Conservation (phyloP, 2,888 invertebrate genomes). For the Chalcosyrphus nemorum region DNA sequence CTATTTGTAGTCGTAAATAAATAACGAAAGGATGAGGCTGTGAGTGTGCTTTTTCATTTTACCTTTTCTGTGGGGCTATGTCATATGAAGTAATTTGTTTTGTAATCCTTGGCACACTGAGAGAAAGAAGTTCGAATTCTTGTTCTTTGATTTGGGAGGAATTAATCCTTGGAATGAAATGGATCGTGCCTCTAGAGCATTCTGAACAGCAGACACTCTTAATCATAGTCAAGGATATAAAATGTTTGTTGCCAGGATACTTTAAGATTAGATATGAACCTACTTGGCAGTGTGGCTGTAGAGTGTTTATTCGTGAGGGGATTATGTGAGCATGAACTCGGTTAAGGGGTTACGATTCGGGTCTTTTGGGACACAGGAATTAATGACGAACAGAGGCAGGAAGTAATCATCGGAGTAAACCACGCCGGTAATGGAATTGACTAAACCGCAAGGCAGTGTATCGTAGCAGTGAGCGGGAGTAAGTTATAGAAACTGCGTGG, state of each 20-base stretch:
- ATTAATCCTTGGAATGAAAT: slow-evolving; percentile 12
- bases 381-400: not conserved
- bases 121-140: not conserved
- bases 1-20: not conserved
- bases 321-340: not conserved
- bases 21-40: not conserved
- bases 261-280: not conserved
- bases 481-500: too few species aligned
- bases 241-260: not conserved
- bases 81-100: not conserved
- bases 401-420: not conserved
- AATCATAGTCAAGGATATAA: not conserved
- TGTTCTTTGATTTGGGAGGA: not conserved
- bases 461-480: not conserved
- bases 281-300: not conserved
- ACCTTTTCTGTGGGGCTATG: not conserved
- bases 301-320: not conserved
- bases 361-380: not conserved
- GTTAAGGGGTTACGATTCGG: too few species aligned
- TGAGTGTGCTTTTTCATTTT: too few species aligned
- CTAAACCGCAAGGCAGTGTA: not conserved
- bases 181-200: too few species aligned
- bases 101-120: not conserved
- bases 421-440: not conserved
- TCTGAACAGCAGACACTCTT: too few species aligned